Conservation (phyloP, 2,888 invertebrate genomes). For the Candidula unifasciata region DNA sequence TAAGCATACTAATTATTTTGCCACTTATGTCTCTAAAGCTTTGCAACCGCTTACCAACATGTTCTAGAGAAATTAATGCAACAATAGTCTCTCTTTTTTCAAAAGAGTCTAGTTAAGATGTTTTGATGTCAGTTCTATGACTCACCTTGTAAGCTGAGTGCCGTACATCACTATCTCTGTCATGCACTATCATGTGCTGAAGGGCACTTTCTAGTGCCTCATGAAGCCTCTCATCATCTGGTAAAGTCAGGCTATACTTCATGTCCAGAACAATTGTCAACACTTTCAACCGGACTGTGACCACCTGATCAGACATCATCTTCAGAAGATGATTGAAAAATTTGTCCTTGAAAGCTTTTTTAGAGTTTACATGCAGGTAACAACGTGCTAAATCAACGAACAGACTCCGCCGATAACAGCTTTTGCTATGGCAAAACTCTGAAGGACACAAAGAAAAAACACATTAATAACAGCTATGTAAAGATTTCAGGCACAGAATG, state of each 20-base stretch:
- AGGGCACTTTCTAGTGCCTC: conserved; percentile 82
- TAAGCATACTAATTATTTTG: too few species aligned
- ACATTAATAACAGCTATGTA: background rate
- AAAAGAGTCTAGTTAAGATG: too few species aligned
- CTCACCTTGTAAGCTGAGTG: conserved; percentile 78
- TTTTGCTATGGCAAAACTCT: conserved; percentile 82
- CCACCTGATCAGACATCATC: conserved; percentile 80
- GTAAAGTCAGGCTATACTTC: conserved; percentile 81
- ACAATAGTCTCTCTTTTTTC: too few species aligned
- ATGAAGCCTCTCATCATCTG: conserved; percentile 82
- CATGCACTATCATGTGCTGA: conserved; percentile 81
- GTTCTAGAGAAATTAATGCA: too few species aligned
- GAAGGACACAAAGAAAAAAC: conserved; percentile 53
- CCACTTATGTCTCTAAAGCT: too few species aligned
- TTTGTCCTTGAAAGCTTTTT: conserved; percentile 84
- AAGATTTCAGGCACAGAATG: too few species aligned
- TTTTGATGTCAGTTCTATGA: too few species aligned
- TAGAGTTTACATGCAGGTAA: conserved; percentile 84
- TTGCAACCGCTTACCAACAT: too few species aligned
- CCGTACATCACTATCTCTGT: conserved; percentile 83
- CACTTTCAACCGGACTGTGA: conserved; percentile 80
- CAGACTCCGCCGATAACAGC: conserved; percentile 84
- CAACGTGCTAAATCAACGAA: conserved; percentile 81
- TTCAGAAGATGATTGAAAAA: conserved; percentile 83
- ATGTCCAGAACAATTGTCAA: conserved; percentile 82